phyloP scores from a whole-genome alignment of 2,888 invertebrate genomes.

The Incurvaria masculella region DNA sequence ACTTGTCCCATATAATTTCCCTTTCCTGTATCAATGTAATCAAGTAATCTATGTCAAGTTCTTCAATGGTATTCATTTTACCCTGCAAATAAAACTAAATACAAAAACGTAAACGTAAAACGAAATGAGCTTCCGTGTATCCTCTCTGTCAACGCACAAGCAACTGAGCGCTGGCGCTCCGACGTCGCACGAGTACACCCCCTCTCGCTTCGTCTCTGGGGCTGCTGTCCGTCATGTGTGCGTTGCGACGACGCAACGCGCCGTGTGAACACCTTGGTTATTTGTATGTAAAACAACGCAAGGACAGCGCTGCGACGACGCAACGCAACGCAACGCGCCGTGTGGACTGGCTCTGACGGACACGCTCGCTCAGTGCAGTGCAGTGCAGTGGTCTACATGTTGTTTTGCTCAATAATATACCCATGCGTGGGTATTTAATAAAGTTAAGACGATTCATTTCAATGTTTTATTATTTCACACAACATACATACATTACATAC shows the following conservation, averaged over 20 bases:
- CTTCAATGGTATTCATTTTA: conserved; percentile 9
- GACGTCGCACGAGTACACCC: conserved; percentile 8
- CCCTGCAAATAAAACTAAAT: too few relatives aligned
- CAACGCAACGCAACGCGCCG: too few relatives aligned
- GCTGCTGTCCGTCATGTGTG: conserved; percentile 3
- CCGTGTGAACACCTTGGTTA: background rate
- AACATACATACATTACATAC: too few relatives aligned
- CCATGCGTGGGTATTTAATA: too few relatives aligned
- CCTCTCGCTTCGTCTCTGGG: conserved; percentile 6
- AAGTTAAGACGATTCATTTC: too few relatives aligned
- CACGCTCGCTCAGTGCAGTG: too few relatives aligned
- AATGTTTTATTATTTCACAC: too few relatives aligned
- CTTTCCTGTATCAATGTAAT: conserved; percentile 13
- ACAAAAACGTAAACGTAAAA: too few relatives aligned
- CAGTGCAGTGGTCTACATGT: too few relatives aligned
- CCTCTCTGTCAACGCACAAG: conserved; percentile 6
- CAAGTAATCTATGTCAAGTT: conserved; percentile 10
- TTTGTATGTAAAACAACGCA: conserved; percentile 2
- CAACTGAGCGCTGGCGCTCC: conserved; percentile 8
- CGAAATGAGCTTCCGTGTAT: conserved; percentile 4
- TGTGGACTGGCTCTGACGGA: too few relatives aligned
- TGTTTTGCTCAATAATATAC: too few relatives aligned
- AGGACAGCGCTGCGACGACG: conserved; percentile 2
- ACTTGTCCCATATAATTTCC: conserved; percentile 11
- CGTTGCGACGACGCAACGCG: conserved; percentile 6